Evolutionary conservation across 2,113 vertebrate genomes (phyloP).

Genomic region (Pleuronectes platessa): DNA sequence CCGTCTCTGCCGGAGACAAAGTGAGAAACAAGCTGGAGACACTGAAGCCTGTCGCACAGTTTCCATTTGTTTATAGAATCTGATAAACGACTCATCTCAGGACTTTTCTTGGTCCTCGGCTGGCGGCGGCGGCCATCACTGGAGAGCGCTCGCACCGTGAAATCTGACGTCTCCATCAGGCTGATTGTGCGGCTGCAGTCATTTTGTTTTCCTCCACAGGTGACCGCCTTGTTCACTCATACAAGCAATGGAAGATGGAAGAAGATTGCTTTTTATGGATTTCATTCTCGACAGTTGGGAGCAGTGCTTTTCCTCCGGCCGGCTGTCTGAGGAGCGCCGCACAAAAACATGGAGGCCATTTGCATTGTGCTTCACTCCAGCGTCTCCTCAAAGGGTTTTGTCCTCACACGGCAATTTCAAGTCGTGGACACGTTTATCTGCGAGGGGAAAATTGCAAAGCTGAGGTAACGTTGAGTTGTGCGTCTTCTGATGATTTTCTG

Average conservation of each 20-base stretch:
- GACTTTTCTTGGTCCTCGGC: background rate
- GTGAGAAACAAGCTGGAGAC: no score
- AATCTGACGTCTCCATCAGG: conserved; percentile 52
- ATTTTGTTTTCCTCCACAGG: conserved; percentile 60
- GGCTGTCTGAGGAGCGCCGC: background rate
- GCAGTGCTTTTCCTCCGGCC: background rate
- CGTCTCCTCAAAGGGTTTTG: conserved; percentile 29
- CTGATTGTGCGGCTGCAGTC: conserved; percentile 26
- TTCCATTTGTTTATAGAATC: conserved; percentile 31
- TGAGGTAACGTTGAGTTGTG: background rate
- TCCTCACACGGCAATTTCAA: conserved; percentile 33
- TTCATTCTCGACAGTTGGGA: conserved; percentile 19
- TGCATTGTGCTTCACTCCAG: conserved; percentile 7
- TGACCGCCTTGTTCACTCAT: conserved; percentile 50
- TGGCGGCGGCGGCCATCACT: no score
- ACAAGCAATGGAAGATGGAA: conserved; percentile 23
- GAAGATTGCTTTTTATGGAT: conserved; percentile 64
- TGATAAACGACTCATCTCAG: conserved; percentile 24
- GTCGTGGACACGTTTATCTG: background rate
- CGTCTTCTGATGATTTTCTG: conserved; percentile 13
- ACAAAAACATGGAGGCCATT: background rate
- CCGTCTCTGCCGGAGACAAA: no score
- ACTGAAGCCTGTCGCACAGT: background rate
- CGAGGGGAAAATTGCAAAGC: conserved; percentile 7
- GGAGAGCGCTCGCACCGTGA: background rate